A percentile compares a stretch with the other conserved stretches of the same genome.
Conservation (phyloP, 2,888 invertebrate species). For the Acholoe squamosa region DNA sequence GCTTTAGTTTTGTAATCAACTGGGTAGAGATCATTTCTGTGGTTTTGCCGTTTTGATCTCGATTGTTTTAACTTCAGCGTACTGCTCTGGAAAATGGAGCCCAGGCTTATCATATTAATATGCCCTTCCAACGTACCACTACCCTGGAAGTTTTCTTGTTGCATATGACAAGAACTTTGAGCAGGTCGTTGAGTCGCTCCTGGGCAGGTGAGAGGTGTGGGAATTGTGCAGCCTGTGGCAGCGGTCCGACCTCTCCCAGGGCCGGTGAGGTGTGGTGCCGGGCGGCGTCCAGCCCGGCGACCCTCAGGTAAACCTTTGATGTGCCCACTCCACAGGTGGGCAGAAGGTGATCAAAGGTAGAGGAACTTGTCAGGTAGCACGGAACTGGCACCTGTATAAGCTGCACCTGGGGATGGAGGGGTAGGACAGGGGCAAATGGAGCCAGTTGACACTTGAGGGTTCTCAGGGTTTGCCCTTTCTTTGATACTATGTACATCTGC, state of each 20-base stretch:
- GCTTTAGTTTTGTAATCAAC: too few species aligned
- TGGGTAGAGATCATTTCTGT: too few species aligned
- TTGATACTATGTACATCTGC: too few species aligned
- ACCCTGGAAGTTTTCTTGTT: too few species aligned
- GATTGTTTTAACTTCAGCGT: too few species aligned
- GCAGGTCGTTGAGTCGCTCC: background rate
- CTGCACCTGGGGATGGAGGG: background rate
- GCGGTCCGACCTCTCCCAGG: background rate
- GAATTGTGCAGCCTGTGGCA: background rate
- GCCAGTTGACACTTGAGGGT: background rate
- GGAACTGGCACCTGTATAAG: background rate
- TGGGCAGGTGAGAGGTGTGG: background rate
- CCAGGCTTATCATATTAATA: too few species aligned
- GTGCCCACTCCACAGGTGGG: conserved; percentile 1
- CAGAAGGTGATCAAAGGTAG: background rate
- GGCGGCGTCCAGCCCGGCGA: background rate
- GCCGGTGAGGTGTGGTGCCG: background rate
- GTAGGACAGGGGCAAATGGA: conserved; percentile 2
- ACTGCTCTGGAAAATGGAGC: too few species aligned
- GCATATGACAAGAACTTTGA: conserved; percentile 40
- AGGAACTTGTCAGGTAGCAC: background rate
- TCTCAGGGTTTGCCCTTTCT: background rate
- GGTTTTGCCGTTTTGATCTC: too few species aligned
- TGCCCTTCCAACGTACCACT: too few species aligned
- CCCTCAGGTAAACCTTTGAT: conserved; percentile 19